Conservation (phyloP, 23 tunicate genomes). For the Styela plicata region DNA sequence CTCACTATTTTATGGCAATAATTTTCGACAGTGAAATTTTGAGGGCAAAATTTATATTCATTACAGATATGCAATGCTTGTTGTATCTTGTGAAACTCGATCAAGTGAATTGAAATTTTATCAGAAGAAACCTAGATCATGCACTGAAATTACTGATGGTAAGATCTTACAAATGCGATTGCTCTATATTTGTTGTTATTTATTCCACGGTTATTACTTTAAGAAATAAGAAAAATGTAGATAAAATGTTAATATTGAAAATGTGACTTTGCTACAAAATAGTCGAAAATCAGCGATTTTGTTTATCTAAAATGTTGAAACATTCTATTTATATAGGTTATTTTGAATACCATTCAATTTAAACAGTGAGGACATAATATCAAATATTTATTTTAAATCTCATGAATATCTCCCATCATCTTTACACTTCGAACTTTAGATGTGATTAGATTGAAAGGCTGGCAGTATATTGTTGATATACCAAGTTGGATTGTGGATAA, state of each 20-base stretch:
- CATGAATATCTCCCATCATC: too few species aligned
- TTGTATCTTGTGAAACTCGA: constrained; percentile 20
- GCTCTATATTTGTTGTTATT: too few species aligned
- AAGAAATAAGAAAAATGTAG: too few species aligned
- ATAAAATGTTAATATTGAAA: too few species aligned
- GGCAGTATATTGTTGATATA: constrained; percentile 37
- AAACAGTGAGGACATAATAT: background rate
- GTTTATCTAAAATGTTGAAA: too few species aligned
- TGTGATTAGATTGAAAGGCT: constrained; percentile 13
- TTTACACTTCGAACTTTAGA: too few species aligned
- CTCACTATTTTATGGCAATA: too few species aligned
- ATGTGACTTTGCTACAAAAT: background rate
- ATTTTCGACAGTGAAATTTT: too few species aligned
- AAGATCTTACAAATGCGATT: background rate
- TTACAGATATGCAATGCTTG: constrained; percentile 32
- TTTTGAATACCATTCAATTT: background rate
- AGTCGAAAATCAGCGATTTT: background rate
- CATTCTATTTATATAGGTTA: too few species aligned
- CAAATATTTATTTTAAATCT: too few species aligned
- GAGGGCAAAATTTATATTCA: too few species aligned
- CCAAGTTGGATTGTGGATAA: constrained; percentile 36
- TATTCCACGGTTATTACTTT: too few species aligned
- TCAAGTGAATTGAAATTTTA: constrained; percentile 18
- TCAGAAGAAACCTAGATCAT: constrained; percentile 38
- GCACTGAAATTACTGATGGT: constrained; percentile 35